Evolutionary conservation across 2,797 vertebrate species (phyloP), one percentile per base, ranked within the genome.

Genomic region (Sibirionetta formosa): DNA sequence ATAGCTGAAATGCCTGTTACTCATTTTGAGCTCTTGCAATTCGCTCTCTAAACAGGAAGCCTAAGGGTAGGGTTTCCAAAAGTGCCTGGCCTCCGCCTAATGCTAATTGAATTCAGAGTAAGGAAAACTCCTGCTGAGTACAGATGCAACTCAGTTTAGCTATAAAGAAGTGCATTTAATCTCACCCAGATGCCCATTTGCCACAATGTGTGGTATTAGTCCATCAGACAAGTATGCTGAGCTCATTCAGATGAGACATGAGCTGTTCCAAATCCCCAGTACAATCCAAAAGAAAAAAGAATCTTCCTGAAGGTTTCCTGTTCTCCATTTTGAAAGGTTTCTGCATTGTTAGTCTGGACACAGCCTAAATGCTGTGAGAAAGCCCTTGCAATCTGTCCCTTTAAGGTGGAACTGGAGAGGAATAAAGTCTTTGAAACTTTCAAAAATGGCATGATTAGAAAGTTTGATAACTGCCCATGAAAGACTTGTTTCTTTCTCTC

Each of bases 291-390:
- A 94, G 82, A 56, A 71, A 76, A 64, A 66, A 81, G 42, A 40
- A 84, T 63, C 38, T 90, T 94, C 85, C 69, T 50, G 53, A 19
- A 63, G 46, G 27, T 81, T 95, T 93, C 69, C 36, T 48, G 68
- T 27, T 87, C 79, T 81, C 51, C 56, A 9, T 94, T 96, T 82
- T 84, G 82, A 94, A 93, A 86, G 13, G 29, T 78, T 91, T 90
- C 42, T 90, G 46, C 66, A 57, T 88, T 86, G 73, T 70, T 27
- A 88, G 82, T 72, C 86, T 57, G 38, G 35, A 68, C 70, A 80
- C 80, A 84, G 63, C 51, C 64, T 76, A 46, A 91, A 38, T 38
- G 26, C 65, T 81, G 46, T 48, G 69, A 64, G 54, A 89, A 85
- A 29, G 26, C 44, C 60, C 38, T 92, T 88, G 54, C 70, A 56